A percentile compares a stretch with the other conserved stretches of the same genome.
phyloP scores from a whole-genome alignment of 2,113 vertebrate genomes.

The Myrmophylax atrothorax region DNA sequence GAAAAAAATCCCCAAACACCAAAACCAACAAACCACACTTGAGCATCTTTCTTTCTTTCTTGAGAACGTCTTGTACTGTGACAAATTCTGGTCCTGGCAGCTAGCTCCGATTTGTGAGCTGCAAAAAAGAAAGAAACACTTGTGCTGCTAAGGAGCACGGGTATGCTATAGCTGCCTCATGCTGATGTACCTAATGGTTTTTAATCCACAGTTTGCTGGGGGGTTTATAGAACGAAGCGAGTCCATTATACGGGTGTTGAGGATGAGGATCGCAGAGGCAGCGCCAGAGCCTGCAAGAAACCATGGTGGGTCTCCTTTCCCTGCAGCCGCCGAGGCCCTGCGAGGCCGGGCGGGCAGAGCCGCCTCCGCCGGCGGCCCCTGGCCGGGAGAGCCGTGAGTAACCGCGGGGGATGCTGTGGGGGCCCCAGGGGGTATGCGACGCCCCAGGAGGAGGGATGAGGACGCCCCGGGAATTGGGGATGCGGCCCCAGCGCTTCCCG shows the following conservation, averaged over 20 bases:
- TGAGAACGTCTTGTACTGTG: background rate
- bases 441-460: background rate
- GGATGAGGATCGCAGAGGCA: background rate
- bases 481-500: background rate
- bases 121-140: background rate
- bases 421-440: background rate
- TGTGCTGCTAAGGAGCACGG: background rate
- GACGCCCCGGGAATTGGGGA: background rate
- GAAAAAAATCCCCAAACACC: background rate
- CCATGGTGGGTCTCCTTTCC: background rate
- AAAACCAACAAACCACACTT: background rate
- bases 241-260: background rate
- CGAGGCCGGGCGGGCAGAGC: background rate
- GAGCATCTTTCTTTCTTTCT: background rate
- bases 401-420: background rate
- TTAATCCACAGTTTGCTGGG: background rate
- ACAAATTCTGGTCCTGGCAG: background rate
- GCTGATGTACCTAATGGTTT: background rate
- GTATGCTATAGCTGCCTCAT: accelerated
- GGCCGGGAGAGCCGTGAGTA: background rate
- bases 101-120: background rate
- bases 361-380: background rate
- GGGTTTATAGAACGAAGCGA: background rate
- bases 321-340: background rate
- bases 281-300: background rate